phyloP scores from a whole-genome alignment of 2,888 invertebrate genomes.

The Alcis repandata region DNA sequence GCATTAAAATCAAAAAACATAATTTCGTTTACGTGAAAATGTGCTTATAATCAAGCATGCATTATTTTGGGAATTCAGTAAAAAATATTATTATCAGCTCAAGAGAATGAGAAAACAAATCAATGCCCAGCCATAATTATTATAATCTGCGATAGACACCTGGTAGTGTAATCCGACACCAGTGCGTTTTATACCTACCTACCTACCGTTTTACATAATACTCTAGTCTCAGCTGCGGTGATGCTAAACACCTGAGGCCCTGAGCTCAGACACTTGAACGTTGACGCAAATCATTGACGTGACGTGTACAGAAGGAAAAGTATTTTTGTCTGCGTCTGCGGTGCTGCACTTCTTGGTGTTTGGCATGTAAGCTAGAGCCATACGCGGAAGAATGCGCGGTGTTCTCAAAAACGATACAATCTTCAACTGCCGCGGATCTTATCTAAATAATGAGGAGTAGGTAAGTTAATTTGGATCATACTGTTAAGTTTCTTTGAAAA shows the following conservation, averaged over 20 bases:
- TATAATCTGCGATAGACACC: constrained; percentile 69
- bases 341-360: constrained; percentile 12
- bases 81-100: background rate
- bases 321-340: constrained; percentile 30
- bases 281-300: constrained; percentile 45
- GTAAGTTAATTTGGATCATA: background rate
- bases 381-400: background rate
- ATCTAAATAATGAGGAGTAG: background rate
- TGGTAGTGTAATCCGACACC: constrained; percentile 71
- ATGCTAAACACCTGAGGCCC: constrained; percentile 55
- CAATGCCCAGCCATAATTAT: constrained; percentile 61
- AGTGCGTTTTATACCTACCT: constrained; percentile 68
- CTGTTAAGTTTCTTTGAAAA: background rate
- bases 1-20: no score
- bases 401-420: no score
- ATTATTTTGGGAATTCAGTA: background rate
- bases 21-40: no score
- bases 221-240: constrained; percentile 58
- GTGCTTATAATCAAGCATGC: no score
- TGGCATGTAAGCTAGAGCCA: background rate
- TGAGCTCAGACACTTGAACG: constrained; percentile 45
- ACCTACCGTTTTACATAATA: constrained; percentile 67
- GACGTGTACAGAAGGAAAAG: constrained; percentile 30
- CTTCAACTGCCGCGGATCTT: background rate
- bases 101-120: constrained; percentile 40